Conservation (phyloP, 2,888 invertebrate species). For the Leucania comma region DNA sequence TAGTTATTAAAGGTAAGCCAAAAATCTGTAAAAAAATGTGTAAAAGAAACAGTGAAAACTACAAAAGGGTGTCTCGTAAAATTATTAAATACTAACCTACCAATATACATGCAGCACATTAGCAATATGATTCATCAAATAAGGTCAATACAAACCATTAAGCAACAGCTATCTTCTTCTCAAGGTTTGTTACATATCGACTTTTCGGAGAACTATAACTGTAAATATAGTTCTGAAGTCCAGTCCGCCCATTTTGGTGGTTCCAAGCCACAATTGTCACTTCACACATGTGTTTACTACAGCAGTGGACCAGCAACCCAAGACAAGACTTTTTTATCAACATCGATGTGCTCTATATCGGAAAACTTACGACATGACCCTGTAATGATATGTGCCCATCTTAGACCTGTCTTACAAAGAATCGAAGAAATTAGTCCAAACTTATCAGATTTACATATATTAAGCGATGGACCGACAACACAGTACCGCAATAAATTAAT, state of each 20-base stretch:
- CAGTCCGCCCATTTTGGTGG: constrained; percentile 58
- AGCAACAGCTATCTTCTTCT: constrained; percentile 35
- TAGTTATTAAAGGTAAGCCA: constrained; percentile 31
- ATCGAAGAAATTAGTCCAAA: constrained; percentile 38
- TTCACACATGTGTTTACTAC: constrained; percentile 59
- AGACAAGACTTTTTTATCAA: constrained; percentile 20
- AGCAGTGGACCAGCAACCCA: constrained; percentile 22
- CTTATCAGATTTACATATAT: constrained; percentile 40
- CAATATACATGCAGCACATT: constrained; percentile 45
- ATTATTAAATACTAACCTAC: constrained; percentile 34
- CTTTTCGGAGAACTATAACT: constrained; percentile 57
- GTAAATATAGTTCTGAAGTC: constrained; percentile 52
- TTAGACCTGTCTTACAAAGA: constrained; percentile 36
- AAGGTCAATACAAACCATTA: constrained; percentile 39
- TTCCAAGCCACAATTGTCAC: constrained; percentile 44
- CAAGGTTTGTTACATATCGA: constrained; percentile 47
- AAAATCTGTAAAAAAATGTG: constrained; percentile 44
- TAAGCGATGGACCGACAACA: constrained; percentile 42
- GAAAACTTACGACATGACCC: constrained; percentile 58
- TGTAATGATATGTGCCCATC: constrained; percentile 53
- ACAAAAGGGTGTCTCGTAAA: constrained; percentile 31
- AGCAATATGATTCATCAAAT: constrained; percentile 46
- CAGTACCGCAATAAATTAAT: constrained; percentile 44
- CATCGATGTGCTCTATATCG: constrained; percentile 46
- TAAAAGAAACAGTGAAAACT: constrained; percentile 51